These are phyloP conservation scores for Sinhomidia bicolor DNA, from an alignment of 2,888 invertebrate species.

Conservation along the genomic window DNA sequence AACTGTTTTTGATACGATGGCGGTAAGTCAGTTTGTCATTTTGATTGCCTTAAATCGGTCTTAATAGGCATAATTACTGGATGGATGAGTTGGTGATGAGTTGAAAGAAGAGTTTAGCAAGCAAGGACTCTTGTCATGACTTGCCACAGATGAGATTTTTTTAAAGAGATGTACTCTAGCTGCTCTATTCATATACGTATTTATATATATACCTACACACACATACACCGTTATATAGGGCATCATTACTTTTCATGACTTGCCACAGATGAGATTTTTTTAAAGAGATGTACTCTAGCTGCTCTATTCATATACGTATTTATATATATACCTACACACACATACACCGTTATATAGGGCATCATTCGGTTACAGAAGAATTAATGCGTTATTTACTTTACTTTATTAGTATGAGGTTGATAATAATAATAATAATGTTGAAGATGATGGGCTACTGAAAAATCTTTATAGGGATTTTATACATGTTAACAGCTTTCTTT, in stretches of 20 bases:
- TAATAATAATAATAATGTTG: too few relatives aligned
- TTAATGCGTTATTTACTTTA: background rate
- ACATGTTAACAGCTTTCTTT: slow-evolving; percentile 11
- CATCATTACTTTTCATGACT: background rate
- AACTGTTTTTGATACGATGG: slow-evolving; percentile 91
- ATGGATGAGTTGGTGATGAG: slow-evolving; percentile 61
- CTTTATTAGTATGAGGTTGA: background rate
- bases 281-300: background rate
- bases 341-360: slow-evolving; percentile 16
- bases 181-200: too few relatives aligned
- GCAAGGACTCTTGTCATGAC: slow-evolving; percentile 15
- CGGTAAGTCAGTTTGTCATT: slow-evolving; percentile 85
- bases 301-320: too few relatives aligned
- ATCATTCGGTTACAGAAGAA: slow-evolving; percentile 1
- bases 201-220: background rate
- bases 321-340: background rate
- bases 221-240: background rate
- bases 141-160: background rate
- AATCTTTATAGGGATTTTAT: too few relatives aligned
- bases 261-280: background rate
- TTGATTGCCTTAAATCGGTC: slow-evolving; percentile 72
- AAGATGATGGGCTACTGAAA: slow-evolving; percentile 1
- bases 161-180: background rate
- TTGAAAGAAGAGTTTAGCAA: slow-evolving; percentile 1
- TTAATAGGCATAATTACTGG: slow-evolving; percentile 73